Evolutionary conservation across 2,797 vertebrate genomes (phyloP), one percentile per base, ranked within the genome.

Genomic region (Pogonophryne albipinna): DNA sequence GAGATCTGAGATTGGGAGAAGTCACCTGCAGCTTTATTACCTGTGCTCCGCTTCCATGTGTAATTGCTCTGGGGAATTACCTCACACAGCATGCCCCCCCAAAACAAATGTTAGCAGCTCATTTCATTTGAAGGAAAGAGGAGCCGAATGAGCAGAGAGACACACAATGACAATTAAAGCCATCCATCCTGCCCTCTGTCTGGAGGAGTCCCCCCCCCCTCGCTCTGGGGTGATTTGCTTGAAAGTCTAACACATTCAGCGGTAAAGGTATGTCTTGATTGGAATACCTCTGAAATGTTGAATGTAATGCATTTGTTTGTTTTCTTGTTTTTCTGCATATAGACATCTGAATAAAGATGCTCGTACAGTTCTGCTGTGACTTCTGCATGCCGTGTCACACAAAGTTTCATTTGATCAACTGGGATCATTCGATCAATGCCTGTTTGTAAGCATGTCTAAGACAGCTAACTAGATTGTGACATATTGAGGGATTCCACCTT

Each of bases 401-500:
- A 73, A 69, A 51, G 41, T 72, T 85, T 78, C 63, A 49, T 71
- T 82, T 67, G 71, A 64, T 80, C 63, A 77, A 71, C 64, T 56
- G 51, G 78, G 77, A 83, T 88, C 85, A 85, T 87, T 87, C 88
- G 80, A 85, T 90, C 87, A 86, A 85, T 86, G 82, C 80, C 82
- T 80, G 64, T 90, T 87, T 91, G 82, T 80, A 74, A 84, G 80
- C 84, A 68, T 42, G 70, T 81, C 68, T 53, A 10, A 78, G 83
- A 87, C 85, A 85, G 88, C 80, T 86, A 84, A 88, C 82, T 72
- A 80, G 73, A 90, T 79, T 88, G 89, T 84, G 87, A 89, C 84
- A 88, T 76, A 91, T 90, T 85, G 87, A 91, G 89, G 86, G 80
- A 91, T 86, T 84, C 87, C 85, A 87, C 86, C 83, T 84, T 82